Conservation (phyloP, 1,140 invertebrate species). For the Pteromalus puparum region DNA sequence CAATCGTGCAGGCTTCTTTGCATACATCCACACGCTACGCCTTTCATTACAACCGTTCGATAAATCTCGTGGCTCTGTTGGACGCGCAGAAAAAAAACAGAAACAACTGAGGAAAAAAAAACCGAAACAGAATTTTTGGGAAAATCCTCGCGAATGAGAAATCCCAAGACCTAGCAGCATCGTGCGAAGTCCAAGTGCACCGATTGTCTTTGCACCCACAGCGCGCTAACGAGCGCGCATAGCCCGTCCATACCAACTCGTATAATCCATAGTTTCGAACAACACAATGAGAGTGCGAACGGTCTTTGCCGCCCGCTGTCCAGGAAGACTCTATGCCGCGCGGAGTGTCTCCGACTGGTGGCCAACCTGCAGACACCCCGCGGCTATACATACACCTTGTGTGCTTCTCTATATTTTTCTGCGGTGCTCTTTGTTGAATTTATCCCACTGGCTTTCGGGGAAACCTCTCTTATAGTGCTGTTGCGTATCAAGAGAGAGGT, state of each 20-base stretch:
- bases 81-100: too few species aligned
- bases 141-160: slow-evolving; percentile 5
- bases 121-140: not conserved
- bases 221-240: slow-evolving; percentile 21
- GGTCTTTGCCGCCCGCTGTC: slow-evolving; percentile 56
- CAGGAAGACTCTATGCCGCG: slow-evolving; percentile 59
- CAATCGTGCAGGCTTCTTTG: too few species aligned
- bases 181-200: slow-evolving; percentile 49
- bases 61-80: not conserved
- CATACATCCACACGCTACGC: not conserved
- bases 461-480: slow-evolving; percentile 28
- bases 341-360: slow-evolving; percentile 59
- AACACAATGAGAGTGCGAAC: slow-evolving; percentile 62
- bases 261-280: slow-evolving; percentile 55
- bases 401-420: slow-evolving; percentile 49
- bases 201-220: slow-evolving; percentile 14
- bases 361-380: slow-evolving; percentile 60
- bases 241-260: not conserved
- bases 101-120: too few species aligned
- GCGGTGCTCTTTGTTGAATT: slow-evolving; percentile 50
- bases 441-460: slow-evolving; percentile 46
- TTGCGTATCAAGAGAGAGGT: not conserved
- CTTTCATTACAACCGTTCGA: not conserved
- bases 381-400: slow-evolving; percentile 58
- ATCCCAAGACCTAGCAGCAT: slow-evolving; percentile 1